Conservation (phyloP, 2,888 invertebrate species). For the Apomyelois bistriatella region DNA sequence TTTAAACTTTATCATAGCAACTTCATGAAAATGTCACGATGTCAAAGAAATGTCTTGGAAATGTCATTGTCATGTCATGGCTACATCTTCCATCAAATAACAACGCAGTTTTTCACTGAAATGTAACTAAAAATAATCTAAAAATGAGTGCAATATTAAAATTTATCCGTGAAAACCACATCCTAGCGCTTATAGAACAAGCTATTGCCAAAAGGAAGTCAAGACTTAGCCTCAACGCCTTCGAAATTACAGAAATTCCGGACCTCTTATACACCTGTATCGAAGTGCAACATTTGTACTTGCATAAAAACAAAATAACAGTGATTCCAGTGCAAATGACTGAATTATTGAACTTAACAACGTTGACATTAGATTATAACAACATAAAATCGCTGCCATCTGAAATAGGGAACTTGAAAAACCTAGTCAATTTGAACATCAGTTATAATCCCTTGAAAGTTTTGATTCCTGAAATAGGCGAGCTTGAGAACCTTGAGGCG, state of each 20-base stretch:
- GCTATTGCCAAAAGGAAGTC: conserved; percentile 80
- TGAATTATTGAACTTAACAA: conserved; percentile 77
- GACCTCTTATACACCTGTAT: conserved; percentile 76
- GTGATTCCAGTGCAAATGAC: conserved; percentile 69
- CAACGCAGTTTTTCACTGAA: conserved; percentile 63
- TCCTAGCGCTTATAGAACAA: conserved; percentile 83
- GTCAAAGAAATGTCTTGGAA: no score
- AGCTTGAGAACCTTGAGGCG: conserved; percentile 80
- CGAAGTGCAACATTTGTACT: conserved; percentile 80
- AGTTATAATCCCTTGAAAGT: conserved; percentile 82
- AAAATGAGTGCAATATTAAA: conserved; percentile 84
- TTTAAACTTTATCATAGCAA: neutral
- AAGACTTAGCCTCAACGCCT: conserved; percentile 81
- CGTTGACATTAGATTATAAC: conserved; percentile 84
- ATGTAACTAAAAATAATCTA: conserved; percentile 49
- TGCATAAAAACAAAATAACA: conserved; percentile 82
- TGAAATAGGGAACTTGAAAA: conserved; percentile 79
- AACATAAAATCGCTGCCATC: conserved; percentile 80
- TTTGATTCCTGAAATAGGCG: conserved; percentile 81
- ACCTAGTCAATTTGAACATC: conserved; percentile 81
- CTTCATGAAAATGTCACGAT: neutral
- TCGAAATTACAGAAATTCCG: conserved; percentile 82
- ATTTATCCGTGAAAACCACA: conserved; percentile 84
- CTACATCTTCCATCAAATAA: conserved; percentile 49
- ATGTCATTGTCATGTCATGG: conserved; percentile 32